A percentile compares a stretch with the other conserved stretches of the same genome.
Evolutionary conservation across 2,113 vertebrate species (phyloP).

Genomic region (Pipra filicauda): DNA sequence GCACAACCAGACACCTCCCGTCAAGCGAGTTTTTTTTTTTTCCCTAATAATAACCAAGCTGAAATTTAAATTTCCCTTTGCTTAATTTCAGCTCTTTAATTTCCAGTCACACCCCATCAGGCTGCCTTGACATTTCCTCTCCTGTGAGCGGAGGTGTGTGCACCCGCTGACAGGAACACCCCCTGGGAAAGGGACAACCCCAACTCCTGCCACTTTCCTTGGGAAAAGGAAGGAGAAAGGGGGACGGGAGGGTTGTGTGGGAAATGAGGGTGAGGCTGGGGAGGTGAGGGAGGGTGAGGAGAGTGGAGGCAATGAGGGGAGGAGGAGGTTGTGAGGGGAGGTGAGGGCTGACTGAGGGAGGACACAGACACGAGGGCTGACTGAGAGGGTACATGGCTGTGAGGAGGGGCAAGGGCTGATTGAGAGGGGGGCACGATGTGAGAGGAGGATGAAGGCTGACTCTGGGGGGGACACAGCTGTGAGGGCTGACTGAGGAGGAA

Average conservation of each 20-base stretch:
- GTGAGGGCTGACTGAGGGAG: not conserved
- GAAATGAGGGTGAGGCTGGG: not conserved
- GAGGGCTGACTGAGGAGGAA: not conserved
- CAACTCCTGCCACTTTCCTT: not conserved
- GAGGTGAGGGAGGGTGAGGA: not conserved
- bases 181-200: fast-evolving
- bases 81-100: not conserved
- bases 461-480: not conserved
- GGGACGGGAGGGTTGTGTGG: no score
- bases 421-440: not conserved
- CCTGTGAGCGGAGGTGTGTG: not conserved
- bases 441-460: not conserved
- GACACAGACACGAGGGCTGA: not conserved
- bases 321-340: not conserved
- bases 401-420: no score
- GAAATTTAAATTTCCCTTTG: not conserved
- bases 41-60: not conserved
- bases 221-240: not conserved
- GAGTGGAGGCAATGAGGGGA: fast-evolving
- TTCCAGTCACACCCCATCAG: not conserved
- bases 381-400: not conserved
- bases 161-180: not conserved
- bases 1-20: not conserved
- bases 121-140: not conserved
- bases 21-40: fast-evolving